Evolutionary conservation across 2,113 vertebrate genomes (phyloP).

Genomic region (Todiramphus chloris): DNA sequence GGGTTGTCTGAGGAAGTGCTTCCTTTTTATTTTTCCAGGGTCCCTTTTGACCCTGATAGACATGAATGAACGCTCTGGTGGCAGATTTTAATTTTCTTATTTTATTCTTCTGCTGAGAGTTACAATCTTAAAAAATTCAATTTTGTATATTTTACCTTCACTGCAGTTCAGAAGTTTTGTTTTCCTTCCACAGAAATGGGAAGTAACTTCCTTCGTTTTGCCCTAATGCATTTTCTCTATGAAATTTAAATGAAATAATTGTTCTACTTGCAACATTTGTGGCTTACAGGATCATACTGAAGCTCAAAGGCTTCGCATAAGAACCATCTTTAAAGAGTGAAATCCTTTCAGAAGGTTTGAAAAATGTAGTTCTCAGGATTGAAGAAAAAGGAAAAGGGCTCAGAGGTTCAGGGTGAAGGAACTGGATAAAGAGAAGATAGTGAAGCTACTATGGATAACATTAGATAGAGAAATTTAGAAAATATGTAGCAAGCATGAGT

Average conservation of each 20-base stretch:
- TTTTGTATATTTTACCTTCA: background rate
- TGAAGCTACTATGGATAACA: background rate
- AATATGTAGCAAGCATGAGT: background rate
- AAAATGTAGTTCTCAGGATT: background rate
- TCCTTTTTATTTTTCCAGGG: background rate
- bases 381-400: background rate
- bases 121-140: background rate
- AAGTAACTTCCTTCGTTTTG: background rate
- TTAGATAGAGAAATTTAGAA: background rate
- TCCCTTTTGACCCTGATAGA: background rate
- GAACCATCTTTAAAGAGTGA: slow-evolving; percentile 10
- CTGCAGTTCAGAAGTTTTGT: background rate
- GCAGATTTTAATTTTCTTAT: background rate
- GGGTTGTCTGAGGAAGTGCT: background rate
- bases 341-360: background rate
- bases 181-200: background rate
- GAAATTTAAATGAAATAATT: slow-evolving; percentile 29
- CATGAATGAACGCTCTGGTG: background rate
- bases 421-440: background rate
- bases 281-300: background rate
- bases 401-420: background rate
- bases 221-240: background rate
- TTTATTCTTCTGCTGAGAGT: background rate
- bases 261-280: background rate
- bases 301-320: slow-evolving; percentile 9